Conservation (phyloP, 1,140 invertebrate species). For the Potamilus streckersoni region DNA sequence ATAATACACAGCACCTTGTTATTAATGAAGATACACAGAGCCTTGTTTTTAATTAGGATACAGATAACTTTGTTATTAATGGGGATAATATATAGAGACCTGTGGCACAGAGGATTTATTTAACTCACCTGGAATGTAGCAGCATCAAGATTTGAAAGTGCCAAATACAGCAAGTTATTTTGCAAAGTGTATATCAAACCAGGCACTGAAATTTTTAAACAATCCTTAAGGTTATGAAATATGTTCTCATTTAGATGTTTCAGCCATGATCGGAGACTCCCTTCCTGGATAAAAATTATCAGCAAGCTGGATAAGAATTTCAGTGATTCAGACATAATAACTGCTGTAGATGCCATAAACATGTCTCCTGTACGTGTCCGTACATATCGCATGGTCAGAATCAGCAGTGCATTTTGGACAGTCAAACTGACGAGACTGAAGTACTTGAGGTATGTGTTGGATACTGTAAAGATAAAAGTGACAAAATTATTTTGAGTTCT, state of each 20-base stretch:
- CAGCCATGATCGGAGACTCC: constrained; percentile 58
- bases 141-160: constrained; percentile 96
- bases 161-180: constrained; percentile 97
- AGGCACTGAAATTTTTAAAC: constrained; percentile 83
- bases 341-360: constrained; percentile 95
- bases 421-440: constrained; percentile 90
- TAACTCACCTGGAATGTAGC: constrained; percentile 93
- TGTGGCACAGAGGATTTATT: not conserved
- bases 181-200: constrained; percentile 96
- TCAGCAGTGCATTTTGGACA: constrained; percentile 93
- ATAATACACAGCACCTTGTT: no score
- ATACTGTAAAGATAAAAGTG: no score
- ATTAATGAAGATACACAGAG: no score
- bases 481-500: no score
- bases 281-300: constrained; percentile 77
- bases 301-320: constrained; percentile 89
- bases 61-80: no score
- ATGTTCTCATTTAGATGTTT: constrained; percentile 74
- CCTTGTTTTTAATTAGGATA: no score
- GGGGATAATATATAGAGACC: no score
- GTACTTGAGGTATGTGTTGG: constrained; percentile 48
- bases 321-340: constrained; percentile 94
- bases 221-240: constrained; percentile 86
- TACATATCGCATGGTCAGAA: constrained; percentile 94
- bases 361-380: constrained; percentile 87